Evolutionary conservation across 2,113 vertebrate species (phyloP), one percentile per base, ranked within the genome.

Genomic region (Lophotis ruficrista): DNA sequence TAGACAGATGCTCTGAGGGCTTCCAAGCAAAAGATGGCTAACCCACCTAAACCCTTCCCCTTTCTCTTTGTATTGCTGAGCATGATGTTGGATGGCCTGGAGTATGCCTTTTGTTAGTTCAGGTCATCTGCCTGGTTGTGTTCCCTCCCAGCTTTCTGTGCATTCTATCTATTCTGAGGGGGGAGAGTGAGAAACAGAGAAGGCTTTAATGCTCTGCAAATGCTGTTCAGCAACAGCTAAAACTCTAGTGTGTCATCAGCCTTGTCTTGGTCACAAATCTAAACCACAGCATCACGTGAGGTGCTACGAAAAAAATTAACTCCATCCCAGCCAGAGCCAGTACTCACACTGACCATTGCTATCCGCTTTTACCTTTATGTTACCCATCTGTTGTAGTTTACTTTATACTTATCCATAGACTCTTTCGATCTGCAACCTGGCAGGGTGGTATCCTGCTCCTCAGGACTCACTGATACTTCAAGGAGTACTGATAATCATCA

Each of bases 1-100:
- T 1, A 37, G 28, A 51, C 16, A 64, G 9, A 19, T 24, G 4
- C 8, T 17, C 28, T 41, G 35, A 53, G 22, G 54, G 1, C 7
- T 86, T 65, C 20, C 0, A 1, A 83, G 20, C 18, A 71, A 70
- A 65, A 80, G 7, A 15, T 9, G 6, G 6, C 9, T 70, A 61
- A 43, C 2, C 0, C 5, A 56, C 10, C 30, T 37, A 28, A 56
- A 21, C 17, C 0, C 1, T 10, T 1, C 3, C 48, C 43, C 58
- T 77, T 64, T 73, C 45, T 56, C 10, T 57, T 53, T 38, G 8
- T 53, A 14, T 25, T 70, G 56, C 17, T 56, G 31, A 54, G 3
- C 7, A 28, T 7, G 19, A 27, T n/a, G 6, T 25, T 65, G 1
- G 5, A 31, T 13, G 33, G 11, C 1, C 14, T 13, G 21, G 15